Evolutionary conservation across 2,113 vertebrate genomes (phyloP), one percentile per base, ranked within the genome.

Genomic region (Mohoua ochrocephala): DNA sequence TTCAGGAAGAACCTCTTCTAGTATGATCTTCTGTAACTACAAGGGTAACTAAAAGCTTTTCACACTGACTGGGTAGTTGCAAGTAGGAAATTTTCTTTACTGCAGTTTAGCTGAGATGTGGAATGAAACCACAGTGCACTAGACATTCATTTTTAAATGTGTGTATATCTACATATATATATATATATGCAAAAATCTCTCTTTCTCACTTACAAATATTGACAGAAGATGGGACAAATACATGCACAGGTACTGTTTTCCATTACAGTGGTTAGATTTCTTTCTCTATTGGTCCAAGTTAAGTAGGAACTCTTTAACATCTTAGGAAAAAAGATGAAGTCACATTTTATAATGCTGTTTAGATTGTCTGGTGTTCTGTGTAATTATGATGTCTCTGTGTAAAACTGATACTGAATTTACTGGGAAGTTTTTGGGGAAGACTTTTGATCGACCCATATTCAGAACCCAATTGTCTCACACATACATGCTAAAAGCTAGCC

Each of bases 21-120:
- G 24, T 33, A 73, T 19, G 19, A 68, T 73, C 45, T 91, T 87
- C n/a, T 83, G 5, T 88, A 89, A 74, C 42, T 80, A 39, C 47
- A 70, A 63, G 54, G 19, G 19, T 74, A 92, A 67, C 15, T 70
- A 39, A 86, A 80, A 89, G 30, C 30, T 93, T 86, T 89, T 93
- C 35, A 35, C 24, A 20, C 11, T 49, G 45, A 59, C 54, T 65
- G 35, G 22, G 23, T 53, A 70, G 18, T 18, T 81, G 13, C 14
- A 84, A 77, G 63, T 39, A 61, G 21, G 50, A 85, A 80, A 70
- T 70, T 60, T 64, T 90, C 49, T 73, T 88, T 70, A 31, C 15
- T 74, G n/a, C 22, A 24, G 7, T 86, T 95, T 70, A 89, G 23
- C 21, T 71, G 80, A 86, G 28, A 35, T 90, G 37, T 45, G 18